phyloP scores from a whole-genome alignment of 2,888 invertebrate genomes.

The Lepidonotus clava region DNA sequence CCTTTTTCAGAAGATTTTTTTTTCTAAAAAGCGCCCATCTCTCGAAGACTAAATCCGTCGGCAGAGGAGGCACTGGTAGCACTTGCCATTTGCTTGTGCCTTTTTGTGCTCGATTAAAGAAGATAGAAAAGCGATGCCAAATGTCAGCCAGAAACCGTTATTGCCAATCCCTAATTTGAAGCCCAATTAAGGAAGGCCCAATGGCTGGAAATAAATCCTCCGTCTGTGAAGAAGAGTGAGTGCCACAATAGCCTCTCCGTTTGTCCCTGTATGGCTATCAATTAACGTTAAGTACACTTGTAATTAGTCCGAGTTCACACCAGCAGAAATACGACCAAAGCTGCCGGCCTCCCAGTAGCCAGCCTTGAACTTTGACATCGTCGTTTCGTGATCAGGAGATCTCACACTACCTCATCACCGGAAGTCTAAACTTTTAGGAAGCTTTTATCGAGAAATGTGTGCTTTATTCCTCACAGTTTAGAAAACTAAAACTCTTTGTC shows the following conservation, averaged over 20 bases:
- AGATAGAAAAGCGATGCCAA: slow-evolving; percentile 41
- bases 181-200: slow-evolving; percentile 15
- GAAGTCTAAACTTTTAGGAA: too few relatives aligned
- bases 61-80: background rate
- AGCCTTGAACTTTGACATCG: background rate
- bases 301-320: slow-evolving; percentile 13
- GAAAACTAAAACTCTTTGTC: too few relatives aligned
- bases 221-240: slow-evolving; percentile 11
- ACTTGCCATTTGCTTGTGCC: slow-evolving; percentile 36
- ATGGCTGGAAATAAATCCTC: slow-evolving; percentile 35
- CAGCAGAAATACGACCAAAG: background rate
- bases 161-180: slow-evolving; percentile 32
- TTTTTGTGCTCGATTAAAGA: slow-evolving; percentile 29
- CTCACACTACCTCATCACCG: background rate
- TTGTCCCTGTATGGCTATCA: slow-evolving; percentile 33
- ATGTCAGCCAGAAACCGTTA: slow-evolving; percentile 9
- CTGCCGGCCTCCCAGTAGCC: background rate
- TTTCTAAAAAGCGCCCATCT: slow-evolving; percentile 11
- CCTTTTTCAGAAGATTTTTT: slow-evolving; percentile 18
- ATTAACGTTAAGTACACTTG: slow-evolving; percentile 44
- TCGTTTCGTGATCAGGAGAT: background rate
- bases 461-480: too few relatives aligned
- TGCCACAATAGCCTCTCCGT: slow-evolving; percentile 25
- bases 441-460: too few relatives aligned
- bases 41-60: slow-evolving; percentile 46